A percentile compares a stretch with the other conserved stretches of the same genome.
These are phyloP conservation scores for human (Homo sapiens) DNA, from an alignment of 2,113 vertebrate species.

Conservation along the genomic window GRCh38 chr5:50805001-50805500, in stretches of 20 bases:
- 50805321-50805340: neutral
- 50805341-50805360: neutral
- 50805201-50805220: neutral
- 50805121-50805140: neutral
- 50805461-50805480: neutral
- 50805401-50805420: neutral
- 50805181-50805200: neutral
- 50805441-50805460: neutral
- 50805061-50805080: neutral
- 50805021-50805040: neutral
- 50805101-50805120: neutral
- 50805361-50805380: neutral
- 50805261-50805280: neutral
- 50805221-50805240: neutral
- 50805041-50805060: neutral
- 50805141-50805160: neutral
- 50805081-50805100: neutral
- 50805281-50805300: neutral
- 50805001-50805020: neutral
- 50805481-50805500: neutral
- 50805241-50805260: neutral
- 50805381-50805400: neutral
- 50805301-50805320: too few species aligned
- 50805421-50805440: neutral
- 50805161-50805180: neutral